A percentile compares a stretch with the other conserved stretches of the same genome.
Conservation (phyloP, 1,140 invertebrate species). For the Drosophila bifasciata region DNA sequence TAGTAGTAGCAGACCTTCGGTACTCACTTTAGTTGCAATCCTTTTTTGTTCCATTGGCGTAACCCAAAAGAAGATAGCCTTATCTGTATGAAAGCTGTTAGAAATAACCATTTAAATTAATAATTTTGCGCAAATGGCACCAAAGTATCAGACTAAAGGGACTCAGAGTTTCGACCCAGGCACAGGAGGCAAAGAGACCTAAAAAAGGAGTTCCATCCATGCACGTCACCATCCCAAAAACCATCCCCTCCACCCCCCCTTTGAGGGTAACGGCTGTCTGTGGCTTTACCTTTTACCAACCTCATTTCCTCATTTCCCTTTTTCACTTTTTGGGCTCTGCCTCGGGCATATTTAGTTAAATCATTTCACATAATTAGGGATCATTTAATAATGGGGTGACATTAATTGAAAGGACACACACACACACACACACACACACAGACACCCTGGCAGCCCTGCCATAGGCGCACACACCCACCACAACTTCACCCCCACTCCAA, state of each 20-base stretch:
- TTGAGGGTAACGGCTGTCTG: conserved; percentile 47
- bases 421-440: conserved; percentile 34
- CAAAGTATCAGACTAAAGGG: conserved; percentile 82
- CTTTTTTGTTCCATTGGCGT: neutral
- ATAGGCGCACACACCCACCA: conserved; percentile 7
- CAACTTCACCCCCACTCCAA: conserved; percentile 6
- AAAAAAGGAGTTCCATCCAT: conserved; percentile 36
- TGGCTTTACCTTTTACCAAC: conserved; percentile 63
- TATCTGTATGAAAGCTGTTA: conserved; percentile 45
- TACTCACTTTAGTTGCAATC: neutral
- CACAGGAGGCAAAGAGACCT: neutral
- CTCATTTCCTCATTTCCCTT: conserved; percentile 25
- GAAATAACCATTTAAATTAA: conserved; percentile 73
- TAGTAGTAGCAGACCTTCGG: neutral
- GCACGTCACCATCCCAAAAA: conserved; percentile 16
- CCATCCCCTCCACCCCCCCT: neutral
- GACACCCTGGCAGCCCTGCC: conserved; percentile 24
- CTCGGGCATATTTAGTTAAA: conserved; percentile 79
- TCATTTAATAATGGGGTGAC: conserved; percentile 84
- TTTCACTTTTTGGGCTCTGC: conserved; percentile 31
- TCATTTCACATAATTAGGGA: conserved; percentile 84
- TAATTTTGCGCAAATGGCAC: conserved; percentile 67
- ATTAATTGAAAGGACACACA: conserved; percentile 78
- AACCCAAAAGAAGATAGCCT: conserved; percentile 17
- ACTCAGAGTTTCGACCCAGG: conserved; percentile 41